These are phyloP conservation scores for Meloidogyne hapla DNA, from an alignment of 1,140 invertebrate genomes.

Conservation along the genomic window DNA sequence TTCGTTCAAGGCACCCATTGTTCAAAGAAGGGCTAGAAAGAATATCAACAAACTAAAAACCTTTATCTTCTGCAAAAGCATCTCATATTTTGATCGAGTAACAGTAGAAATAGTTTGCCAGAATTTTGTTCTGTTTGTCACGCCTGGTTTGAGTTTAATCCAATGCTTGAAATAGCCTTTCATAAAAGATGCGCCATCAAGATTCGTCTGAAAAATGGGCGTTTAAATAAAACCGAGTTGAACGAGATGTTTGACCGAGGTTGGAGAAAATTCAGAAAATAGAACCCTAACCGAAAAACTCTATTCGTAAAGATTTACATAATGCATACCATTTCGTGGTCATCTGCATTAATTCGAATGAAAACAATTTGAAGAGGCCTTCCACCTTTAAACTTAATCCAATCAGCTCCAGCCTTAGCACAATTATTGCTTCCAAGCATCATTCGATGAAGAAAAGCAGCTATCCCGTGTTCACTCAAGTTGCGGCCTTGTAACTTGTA, in stretches of 20 bases:
- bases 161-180: slow-evolving; percentile 32
- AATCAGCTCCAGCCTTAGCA: slow-evolving; percentile 8
- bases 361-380: slow-evolving; percentile 29
- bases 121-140: slow-evolving; percentile 18
- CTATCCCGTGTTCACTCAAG: slow-evolving; percentile 18
- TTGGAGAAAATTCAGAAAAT: too few species aligned
- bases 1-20: background rate
- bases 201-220: too few species aligned
- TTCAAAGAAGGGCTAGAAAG: too few species aligned
- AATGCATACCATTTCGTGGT: slow-evolving; percentile 17
- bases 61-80: slow-evolving; percentile 35
- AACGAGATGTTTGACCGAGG: too few species aligned
- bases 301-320: too few species aligned
- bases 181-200: slow-evolving; percentile 20
- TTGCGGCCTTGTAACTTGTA: slow-evolving; percentile 2
- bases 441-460: slow-evolving; percentile 16
- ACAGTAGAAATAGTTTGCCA: slow-evolving; percentile 34
- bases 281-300: too few species aligned
- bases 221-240: too few species aligned
- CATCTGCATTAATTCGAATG: slow-evolving; percentile 18
- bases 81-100: slow-evolving; percentile 15
- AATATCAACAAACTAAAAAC: too few species aligned
- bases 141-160: slow-evolving; percentile 24
- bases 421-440: slow-evolving; percentile 13
- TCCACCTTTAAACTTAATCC: slow-evolving; percentile 20